These are phyloP conservation scores for Whitmania pigra DNA, from an alignment of 1,140 invertebrate species.

Conservation along the genomic window DNA sequence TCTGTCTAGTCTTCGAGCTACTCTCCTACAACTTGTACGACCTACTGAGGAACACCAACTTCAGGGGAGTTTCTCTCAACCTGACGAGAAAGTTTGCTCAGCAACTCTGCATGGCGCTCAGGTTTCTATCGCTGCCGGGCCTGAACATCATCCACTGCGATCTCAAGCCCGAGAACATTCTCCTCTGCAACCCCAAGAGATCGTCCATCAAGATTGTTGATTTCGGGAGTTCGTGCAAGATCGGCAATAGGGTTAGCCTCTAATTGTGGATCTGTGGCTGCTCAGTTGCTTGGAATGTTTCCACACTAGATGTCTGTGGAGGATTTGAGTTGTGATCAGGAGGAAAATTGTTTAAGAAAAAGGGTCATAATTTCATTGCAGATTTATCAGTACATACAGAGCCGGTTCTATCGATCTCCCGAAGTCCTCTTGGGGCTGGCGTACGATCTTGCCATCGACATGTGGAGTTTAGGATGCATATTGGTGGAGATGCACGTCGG, in stretches of 20 bases:
- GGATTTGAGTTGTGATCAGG: background rate
- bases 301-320: background rate
- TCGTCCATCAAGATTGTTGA: slow-evolving; percentile 99
- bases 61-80: slow-evolving; percentile 95
- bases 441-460: slow-evolving; percentile 48
- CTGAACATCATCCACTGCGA: slow-evolving; percentile 99
- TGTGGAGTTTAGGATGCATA: slow-evolving; percentile 65
- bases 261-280: slow-evolving; percentile 32
- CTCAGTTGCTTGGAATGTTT: slow-evolving; percentile 22
- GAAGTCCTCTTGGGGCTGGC: slow-evolving; percentile 44
- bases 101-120: slow-evolving; percentile 82
- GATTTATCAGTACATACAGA: slow-evolving; percentile 99
- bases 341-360: background rate
- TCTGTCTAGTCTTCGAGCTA: slow-evolving; percentile 98
- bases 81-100: slow-evolving; percentile 98
- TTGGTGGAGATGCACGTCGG: slow-evolving; percentile 99
- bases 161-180: slow-evolving; percentile 98
- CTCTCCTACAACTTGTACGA: slow-evolving; percentile 99
- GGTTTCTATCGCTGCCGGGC: slow-evolving; percentile 95
- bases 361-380: slow-evolving; percentile 34
- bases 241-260: slow-evolving; percentile 79
- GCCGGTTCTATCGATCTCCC: slow-evolving; percentile 84
- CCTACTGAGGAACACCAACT: slow-evolving; percentile 95
- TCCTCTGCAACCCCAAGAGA: slow-evolving; percentile 96
- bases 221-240: slow-evolving; percentile 95